phyloP scores from a whole-genome alignment of 2,797 vertebrate genomes.

The Taeniopygia guttata region DNA sequence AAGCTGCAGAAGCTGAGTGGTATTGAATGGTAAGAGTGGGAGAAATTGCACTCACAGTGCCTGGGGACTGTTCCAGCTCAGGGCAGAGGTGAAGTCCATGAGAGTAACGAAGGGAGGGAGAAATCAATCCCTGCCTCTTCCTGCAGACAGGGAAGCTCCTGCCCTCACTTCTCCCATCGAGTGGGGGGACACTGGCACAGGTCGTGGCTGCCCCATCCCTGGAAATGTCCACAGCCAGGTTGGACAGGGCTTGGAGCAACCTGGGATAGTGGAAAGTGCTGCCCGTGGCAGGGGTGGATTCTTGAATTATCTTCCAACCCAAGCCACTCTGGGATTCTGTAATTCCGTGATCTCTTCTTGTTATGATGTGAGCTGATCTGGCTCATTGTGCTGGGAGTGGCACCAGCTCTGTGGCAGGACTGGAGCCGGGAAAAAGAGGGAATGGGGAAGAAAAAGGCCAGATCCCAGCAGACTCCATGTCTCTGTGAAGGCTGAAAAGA shows the following conservation, averaged over 20 bases:
- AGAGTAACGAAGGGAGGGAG: background rate
- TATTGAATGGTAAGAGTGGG: background rate
- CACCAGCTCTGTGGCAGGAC: background rate
- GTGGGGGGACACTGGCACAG: background rate
- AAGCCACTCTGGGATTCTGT: background rate
- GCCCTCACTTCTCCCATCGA: rapidly evolving
- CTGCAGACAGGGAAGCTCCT: background rate
- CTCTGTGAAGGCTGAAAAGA: background rate
- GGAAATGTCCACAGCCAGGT: background rate
- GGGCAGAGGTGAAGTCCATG: background rate
- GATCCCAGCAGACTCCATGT: rapidly evolving
- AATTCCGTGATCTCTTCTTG: background rate
- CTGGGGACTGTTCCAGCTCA: background rate
- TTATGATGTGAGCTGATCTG: rapidly evolving
- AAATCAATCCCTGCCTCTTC: background rate
- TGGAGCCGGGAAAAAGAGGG: background rate
- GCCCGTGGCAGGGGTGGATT: background rate
- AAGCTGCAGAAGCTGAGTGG: background rate
- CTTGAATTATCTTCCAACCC: background rate
- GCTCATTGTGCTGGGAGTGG: background rate
- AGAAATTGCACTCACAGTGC: background rate
- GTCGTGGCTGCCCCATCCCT: background rate
- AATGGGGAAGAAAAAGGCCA: background rate
- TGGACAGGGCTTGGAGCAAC: rapidly evolving
- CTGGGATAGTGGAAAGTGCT: background rate